phyloP scores from a whole-genome alignment of 2,888 invertebrate genomes.

The Pseudoips prasinana region DNA sequence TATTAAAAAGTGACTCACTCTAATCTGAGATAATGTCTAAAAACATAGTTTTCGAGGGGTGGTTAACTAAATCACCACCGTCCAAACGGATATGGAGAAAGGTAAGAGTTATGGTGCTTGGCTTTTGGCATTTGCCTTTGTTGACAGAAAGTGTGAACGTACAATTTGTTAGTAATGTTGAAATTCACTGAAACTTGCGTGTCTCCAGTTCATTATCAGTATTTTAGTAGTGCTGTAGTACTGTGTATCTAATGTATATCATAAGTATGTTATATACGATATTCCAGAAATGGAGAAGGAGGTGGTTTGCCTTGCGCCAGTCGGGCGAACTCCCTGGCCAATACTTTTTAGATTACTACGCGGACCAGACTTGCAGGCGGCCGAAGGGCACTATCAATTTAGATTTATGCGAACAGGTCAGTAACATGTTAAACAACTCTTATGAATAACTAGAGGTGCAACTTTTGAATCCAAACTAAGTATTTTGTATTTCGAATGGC shows the following conservation, averaged over 20 bases:
- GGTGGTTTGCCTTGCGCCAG: slow-evolving; percentile 96
- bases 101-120: slow-evolving; percentile 84
- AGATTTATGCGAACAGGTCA: slow-evolving; percentile 97
- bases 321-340: slow-evolving; percentile 96
- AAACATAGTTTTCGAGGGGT: slow-evolving; percentile 94
- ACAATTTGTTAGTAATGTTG: slow-evolving; percentile 14
- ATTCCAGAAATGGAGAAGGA: slow-evolving; percentile 97
- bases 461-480: too few species aligned
- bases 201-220: too few species aligned
- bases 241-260: too few species aligned
- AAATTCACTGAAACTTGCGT: slow-evolving; percentile 12
- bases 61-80: slow-evolving; percentile 97
- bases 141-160: slow-evolving; percentile 52
- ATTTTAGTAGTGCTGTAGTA: too few species aligned
- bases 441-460: too few species aligned
- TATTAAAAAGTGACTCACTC: slow-evolving; percentile 12
- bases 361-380: slow-evolving; percentile 92
- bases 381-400: slow-evolving; percentile 95
- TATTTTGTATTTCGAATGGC: too few species aligned
- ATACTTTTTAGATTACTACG: slow-evolving; percentile 96
- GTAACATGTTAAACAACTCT: slow-evolving; percentile 17
- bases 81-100: slow-evolving; percentile 95
- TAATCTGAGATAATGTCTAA: slow-evolving; percentile 59
- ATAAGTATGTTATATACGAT: too few species aligned
- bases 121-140: slow-evolving; percentile 45